Evolutionary conservation across 2,797 vertebrate genomes (phyloP).

Genomic region (Botia almorhae): DNA sequence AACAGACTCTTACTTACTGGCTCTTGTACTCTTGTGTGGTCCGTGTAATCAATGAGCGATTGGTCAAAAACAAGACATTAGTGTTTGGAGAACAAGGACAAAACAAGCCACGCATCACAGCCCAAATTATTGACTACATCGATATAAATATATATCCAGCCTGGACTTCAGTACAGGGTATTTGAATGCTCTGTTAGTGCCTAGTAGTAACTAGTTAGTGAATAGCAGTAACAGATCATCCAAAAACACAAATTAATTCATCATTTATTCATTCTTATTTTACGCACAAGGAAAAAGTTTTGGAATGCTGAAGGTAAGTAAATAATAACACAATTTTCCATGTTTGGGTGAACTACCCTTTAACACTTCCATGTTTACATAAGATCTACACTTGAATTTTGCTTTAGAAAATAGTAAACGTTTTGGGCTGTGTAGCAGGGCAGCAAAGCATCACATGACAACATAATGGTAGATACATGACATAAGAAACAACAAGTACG

Average conservation of each 20-base stretch:
- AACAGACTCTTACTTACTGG: constrained; percentile 85
- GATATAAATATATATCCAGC: neutral
- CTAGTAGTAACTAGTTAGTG: too few species aligned
- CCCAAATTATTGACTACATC: constrained; percentile 61
- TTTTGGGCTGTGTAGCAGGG: constrained; percentile 76
- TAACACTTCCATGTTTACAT: neutral
- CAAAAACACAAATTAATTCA: neutral
- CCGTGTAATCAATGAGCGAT: constrained; percentile 86
- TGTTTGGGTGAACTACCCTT: neutral
- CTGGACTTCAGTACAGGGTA: neutral
- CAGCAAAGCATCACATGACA: constrained; percentile 79
- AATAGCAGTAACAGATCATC: too few species aligned
- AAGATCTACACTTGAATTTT: too few species aligned
- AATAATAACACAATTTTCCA: neutral
- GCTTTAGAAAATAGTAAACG: neutral
- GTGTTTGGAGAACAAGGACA: constrained; percentile 84
- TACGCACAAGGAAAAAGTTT: neutral
- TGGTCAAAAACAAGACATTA: constrained; percentile 90
- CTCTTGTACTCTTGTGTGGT: constrained; percentile 82
- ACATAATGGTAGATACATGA: constrained; percentile 78
- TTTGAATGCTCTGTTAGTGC: neutral
- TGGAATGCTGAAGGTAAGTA: neutral
- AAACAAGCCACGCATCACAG: constrained; percentile 80
- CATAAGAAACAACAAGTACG: constrained; percentile 59
- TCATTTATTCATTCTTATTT: neutral